These are phyloP conservation scores for Peromyscus melanophrys DNA, from an alignment of 2,797 vertebrate genomes.

Conservation along the genomic window DNA sequence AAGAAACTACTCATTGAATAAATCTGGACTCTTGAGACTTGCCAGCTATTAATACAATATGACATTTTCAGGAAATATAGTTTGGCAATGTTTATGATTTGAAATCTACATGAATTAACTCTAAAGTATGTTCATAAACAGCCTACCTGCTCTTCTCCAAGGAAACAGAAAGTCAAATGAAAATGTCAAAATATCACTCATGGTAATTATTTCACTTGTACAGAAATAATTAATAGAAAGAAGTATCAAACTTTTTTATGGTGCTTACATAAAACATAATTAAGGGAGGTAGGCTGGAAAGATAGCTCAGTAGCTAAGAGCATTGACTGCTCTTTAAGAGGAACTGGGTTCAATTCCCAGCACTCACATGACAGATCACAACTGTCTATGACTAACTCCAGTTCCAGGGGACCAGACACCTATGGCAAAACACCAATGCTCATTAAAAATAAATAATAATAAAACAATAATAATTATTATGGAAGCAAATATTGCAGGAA, in stretches of 20 bases:
- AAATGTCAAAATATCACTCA: background rate
- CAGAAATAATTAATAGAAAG: background rate
- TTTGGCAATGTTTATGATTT: background rate
- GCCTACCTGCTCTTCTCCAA: background rate
- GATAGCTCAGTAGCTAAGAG: background rate
- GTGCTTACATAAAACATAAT: background rate
- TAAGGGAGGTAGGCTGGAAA: background rate
- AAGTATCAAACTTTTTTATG: background rate
- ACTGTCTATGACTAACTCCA: background rate
- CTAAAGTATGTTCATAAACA: background rate
- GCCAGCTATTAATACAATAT: background rate
- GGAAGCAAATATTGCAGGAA: background rate
- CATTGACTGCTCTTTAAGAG: background rate
- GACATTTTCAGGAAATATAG: no score
- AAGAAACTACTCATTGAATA: background rate
- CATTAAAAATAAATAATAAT: background rate
- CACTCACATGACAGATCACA: background rate
- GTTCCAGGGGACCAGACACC: background rate
- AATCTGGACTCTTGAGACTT: background rate
- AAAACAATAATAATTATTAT: background rate
- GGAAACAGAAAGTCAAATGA: background rate
- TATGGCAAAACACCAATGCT: background rate
- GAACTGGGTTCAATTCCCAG: background rate
- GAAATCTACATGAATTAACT: background rate
- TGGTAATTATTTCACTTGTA: background rate